Evolutionary conservation across 2,113 vertebrate species (phyloP).

Genomic region (Phrynosoma platyrhinos): DNA sequence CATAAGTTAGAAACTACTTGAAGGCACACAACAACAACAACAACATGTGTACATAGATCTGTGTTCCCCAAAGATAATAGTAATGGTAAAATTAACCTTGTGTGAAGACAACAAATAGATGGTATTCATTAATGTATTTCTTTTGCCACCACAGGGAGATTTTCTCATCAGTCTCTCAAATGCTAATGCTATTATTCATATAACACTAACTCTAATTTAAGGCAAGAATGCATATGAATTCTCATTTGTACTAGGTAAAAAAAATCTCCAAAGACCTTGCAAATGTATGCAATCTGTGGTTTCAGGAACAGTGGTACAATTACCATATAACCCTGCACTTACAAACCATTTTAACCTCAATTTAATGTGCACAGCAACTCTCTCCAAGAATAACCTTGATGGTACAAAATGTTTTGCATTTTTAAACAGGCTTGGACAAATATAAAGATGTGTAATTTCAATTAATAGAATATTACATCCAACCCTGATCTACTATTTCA

Average conservation of each 20-base stretch:
- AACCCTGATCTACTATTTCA: slow-evolving; percentile 58
- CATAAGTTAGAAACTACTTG: too few relatives aligned
- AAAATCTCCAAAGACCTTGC: slow-evolving; percentile 44
- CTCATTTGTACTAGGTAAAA: slow-evolving; percentile 33
- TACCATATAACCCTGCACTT: slow-evolving; percentile 60
- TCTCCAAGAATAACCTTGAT: slow-evolving; percentile 65
- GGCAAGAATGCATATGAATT: slow-evolving; percentile 43
- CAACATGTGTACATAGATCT: neutral
- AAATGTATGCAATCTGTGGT: slow-evolving; percentile 62
- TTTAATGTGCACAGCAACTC: slow-evolving; percentile 58
- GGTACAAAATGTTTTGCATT: slow-evolving; percentile 51
- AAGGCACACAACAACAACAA: too few relatives aligned
- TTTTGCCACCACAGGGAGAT: slow-evolving; percentile 33
- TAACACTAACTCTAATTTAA: slow-evolving; percentile 46
- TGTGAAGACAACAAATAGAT: neutral
- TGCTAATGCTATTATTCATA: slow-evolving; percentile 46
- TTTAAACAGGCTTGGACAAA: slow-evolving; percentile 55
- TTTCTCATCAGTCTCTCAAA: slow-evolving; percentile 39
- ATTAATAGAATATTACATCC: slow-evolving; percentile 49
- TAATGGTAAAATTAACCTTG: neutral
- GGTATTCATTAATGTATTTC: slow-evolving; percentile 49
- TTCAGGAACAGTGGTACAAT: slow-evolving; percentile 66
- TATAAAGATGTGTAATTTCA: slow-evolving; percentile 55
- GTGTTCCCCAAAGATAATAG: too few relatives aligned
- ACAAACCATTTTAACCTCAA: slow-evolving; percentile 65